A percentile compares a stretch with the other conserved stretches of the same genome.
These are phyloP conservation scores for Psettodes erumei DNA, from an alignment of 2,113 vertebrate species.

Conservation along the genomic window DNA sequence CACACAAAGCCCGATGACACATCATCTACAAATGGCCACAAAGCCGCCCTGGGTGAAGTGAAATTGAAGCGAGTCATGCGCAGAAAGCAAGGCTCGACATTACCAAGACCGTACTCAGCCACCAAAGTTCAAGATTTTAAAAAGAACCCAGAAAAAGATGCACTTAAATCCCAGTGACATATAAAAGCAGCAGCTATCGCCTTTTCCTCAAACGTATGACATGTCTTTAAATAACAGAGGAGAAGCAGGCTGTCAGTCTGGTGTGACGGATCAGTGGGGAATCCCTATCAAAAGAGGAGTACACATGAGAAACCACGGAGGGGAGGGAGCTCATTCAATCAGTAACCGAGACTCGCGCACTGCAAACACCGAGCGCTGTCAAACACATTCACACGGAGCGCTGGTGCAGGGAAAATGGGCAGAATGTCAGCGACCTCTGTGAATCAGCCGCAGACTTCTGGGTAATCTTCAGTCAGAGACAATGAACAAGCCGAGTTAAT, in stretches of 20 bases:
- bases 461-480: slow-evolving; percentile 74
- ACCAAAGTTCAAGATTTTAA: background rate
- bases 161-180: background rate
- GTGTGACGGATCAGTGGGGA: slow-evolving; percentile 15
- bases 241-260: background rate
- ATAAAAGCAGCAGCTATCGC: background rate
- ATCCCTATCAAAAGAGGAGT: slow-evolving; percentile 9
- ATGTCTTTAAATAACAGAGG: slow-evolving; percentile 1
- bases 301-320: slow-evolving; percentile 28
- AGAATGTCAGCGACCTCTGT: slow-evolving; percentile 63
- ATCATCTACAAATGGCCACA: slow-evolving; percentile 33
- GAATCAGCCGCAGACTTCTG: slow-evolving; percentile 59
- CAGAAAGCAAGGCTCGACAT: slow-evolving; percentile 18
- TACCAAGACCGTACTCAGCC: background rate
- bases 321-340: slow-evolving; percentile 33
- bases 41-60: slow-evolving; percentile 22
- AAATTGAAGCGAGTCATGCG: slow-evolving; percentile 26
- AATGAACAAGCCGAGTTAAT: slow-evolving; percentile 77
- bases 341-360: slow-evolving; percentile 33
- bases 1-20: slow-evolving; percentile 38
- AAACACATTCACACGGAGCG: slow-evolving; percentile 14
- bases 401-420: slow-evolving; percentile 49
- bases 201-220: background rate
- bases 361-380: slow-evolving; percentile 3
- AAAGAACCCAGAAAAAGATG: background rate